Percentiles rank a stretch among this genome's conserved stretches.
These are phyloP conservation scores for Temnothorax nylanderi DNA, from an alignment of 1,140 invertebrate genomes.

Conservation along the genomic window DNA sequence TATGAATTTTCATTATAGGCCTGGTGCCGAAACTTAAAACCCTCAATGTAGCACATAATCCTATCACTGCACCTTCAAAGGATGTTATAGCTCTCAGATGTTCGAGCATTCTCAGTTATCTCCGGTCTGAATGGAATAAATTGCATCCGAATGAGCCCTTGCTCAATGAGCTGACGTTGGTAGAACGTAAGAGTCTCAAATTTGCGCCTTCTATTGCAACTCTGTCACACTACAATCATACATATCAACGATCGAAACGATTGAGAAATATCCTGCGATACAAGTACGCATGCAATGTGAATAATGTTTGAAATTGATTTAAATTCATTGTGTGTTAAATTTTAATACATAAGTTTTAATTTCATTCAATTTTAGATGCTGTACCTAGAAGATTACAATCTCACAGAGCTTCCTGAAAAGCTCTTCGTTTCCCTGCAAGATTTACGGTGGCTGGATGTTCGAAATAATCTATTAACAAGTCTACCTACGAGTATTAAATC, in stretches of 20 bases:
- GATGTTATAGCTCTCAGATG: slow-evolving; percentile 84
- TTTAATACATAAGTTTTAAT: neutral
- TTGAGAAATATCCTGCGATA: too few species aligned
- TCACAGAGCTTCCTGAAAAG: slow-evolving; percentile 84
- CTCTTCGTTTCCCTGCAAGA: slow-evolving; percentile 84
- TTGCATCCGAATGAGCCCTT: slow-evolving; percentile 74
- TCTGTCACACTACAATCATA: neutral
- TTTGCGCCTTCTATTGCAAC: neutral
- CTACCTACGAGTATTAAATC: slow-evolving; percentile 85
- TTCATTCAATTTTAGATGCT: slow-evolving; percentile 83
- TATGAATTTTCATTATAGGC: slow-evolving; percentile 67
- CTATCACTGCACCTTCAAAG: slow-evolving; percentile 84
- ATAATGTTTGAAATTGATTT: too few species aligned
- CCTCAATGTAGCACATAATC: slow-evolving; percentile 86
- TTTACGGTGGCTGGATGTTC: slow-evolving; percentile 87
- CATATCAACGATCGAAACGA: neutral
- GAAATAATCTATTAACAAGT: slow-evolving; percentile 85
- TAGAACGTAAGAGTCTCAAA: slow-evolving; percentile 59
- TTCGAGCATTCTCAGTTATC: slow-evolving; percentile 81
- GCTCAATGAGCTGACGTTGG: slow-evolving; percentile 56
- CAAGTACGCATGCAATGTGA: too few species aligned
- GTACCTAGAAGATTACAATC: slow-evolving; percentile 86
- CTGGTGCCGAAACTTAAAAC: slow-evolving; percentile 83
- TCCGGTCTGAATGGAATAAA: slow-evolving; percentile 84
- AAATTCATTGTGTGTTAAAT: slow-evolving; percentile 25